Conservation (phyloP, 2,113 vertebrate genomes). For the Peromyscus leucopus region DNA sequence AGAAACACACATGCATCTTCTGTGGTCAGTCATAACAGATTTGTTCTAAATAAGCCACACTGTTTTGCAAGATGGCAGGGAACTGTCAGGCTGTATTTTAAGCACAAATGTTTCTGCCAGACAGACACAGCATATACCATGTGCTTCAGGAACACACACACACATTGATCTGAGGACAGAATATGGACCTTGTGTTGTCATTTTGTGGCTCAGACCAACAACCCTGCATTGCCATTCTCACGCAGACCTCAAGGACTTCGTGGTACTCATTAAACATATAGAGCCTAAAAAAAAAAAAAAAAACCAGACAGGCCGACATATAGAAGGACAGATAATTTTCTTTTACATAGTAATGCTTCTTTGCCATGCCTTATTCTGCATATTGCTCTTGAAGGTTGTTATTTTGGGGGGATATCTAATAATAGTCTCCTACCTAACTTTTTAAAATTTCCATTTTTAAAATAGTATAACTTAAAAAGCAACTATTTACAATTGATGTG, state of each 20-base stretch:
- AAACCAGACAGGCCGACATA: not conserved
- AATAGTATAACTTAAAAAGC: not conserved
- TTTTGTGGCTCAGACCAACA: conserved; percentile 71
- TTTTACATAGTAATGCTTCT: not conserved
- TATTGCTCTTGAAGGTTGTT: not conserved
- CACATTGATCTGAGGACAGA: conserved; percentile 80
- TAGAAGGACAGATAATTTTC: not conserved
- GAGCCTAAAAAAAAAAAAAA: conserved; percentile 12
- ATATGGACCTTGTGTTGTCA: conserved; percentile 77
- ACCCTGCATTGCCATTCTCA: conserved; percentile 22
- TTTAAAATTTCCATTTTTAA: not conserved
- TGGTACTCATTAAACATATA: not conserved
- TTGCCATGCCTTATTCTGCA: not conserved
- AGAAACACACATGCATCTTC: conserved; percentile 84
- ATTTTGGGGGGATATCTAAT: not conserved
- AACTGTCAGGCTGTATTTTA: conserved; percentile 86
- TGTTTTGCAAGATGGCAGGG: conserved; percentile 86
- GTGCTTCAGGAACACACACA: conserved; percentile 82
- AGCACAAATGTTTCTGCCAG: conserved; percentile 86
- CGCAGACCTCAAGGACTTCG: conserved; percentile 10
- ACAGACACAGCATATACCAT: conserved; percentile 84
- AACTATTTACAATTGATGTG: conserved; percentile 21
- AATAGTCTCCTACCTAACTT: not conserved
- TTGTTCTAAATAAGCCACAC: conserved; percentile 85
- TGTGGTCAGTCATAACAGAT: conserved; percentile 86